phyloP scores from a whole-genome alignment of 2,113 vertebrate species.

The Cariama cristata region DNA sequence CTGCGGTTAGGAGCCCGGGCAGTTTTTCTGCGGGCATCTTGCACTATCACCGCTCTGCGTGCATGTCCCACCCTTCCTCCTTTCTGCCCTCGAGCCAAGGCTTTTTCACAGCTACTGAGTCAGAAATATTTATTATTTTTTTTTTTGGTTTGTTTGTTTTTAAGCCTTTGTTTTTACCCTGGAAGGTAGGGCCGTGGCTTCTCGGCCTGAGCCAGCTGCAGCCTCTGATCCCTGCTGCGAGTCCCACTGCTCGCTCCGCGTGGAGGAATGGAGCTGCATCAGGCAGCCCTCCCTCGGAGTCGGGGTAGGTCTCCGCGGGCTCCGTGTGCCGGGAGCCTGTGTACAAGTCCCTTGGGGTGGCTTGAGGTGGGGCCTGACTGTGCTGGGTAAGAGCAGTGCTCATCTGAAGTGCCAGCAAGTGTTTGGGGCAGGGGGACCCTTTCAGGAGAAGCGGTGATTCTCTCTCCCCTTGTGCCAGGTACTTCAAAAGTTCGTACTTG shows the following conservation, averaged over 20 bases:
- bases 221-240: neutral
- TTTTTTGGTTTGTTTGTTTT: neutral
- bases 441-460: neutral
- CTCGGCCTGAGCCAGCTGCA: neutral
- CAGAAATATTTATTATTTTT: neutral
- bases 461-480: neutral
- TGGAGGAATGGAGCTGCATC: neutral
- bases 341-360: neutral
- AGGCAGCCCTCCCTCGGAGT: neutral
- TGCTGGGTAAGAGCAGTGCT: conserved; percentile 17
- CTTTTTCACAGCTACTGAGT: neutral
- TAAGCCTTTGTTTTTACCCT: conserved; percentile 11
- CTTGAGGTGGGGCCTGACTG: conserved; percentile 10
- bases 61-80: neutral
- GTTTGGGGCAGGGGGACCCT: neutral
- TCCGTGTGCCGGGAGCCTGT: neutral
- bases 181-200: conserved; percentile 4
- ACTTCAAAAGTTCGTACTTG: neutral
- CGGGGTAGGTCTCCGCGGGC: neutral
- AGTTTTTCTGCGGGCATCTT: neutral
- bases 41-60: neutral
- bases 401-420: conserved; percentile 15
- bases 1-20: rapidly evolving
- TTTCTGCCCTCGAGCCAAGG: neutral
- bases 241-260: neutral